Conservation (phyloP, 2,797 vertebrate species). For the Loriculus beryllinus region DNA sequence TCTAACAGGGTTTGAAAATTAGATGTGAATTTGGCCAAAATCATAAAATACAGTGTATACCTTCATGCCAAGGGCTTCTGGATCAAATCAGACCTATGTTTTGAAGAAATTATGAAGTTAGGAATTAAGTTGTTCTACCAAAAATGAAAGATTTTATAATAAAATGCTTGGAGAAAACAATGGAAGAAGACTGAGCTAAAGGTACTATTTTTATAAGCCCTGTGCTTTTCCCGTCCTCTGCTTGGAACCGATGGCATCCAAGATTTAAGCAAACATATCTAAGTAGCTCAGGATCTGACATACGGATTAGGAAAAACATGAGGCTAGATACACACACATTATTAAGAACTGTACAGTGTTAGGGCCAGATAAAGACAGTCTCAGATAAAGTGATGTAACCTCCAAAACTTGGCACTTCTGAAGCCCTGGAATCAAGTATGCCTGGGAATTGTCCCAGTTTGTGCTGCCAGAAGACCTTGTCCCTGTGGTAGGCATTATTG, state of each 20-base stretch:
- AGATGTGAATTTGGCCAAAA: neutral
- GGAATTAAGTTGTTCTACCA: neutral
- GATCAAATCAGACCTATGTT: neutral
- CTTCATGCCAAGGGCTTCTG: neutral
- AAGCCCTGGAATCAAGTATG: neutral
- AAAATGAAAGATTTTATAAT: neutral
- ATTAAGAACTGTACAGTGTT: neutral
- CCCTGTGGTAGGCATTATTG: neutral
- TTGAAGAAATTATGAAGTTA: neutral
- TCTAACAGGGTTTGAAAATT: neutral
- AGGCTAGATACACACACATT: neutral
- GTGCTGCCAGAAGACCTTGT: neutral
- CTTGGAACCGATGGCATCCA: neutral
- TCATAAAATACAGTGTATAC: neutral
- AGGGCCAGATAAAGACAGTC: neutral
- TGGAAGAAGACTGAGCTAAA: neutral
- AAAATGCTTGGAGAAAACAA: neutral
- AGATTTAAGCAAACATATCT: neutral
- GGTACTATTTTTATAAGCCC: neutral
- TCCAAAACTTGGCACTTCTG: neutral
- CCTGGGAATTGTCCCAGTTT: neutral
- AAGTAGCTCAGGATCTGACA: neutral
- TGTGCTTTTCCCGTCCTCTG: neutral
- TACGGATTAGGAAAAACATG: neutral
- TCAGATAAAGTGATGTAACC: neutral